Base-by-base conservation (phyloP, 1,140 invertebrate genomes). In the Calycopis cecrops region DNA sequence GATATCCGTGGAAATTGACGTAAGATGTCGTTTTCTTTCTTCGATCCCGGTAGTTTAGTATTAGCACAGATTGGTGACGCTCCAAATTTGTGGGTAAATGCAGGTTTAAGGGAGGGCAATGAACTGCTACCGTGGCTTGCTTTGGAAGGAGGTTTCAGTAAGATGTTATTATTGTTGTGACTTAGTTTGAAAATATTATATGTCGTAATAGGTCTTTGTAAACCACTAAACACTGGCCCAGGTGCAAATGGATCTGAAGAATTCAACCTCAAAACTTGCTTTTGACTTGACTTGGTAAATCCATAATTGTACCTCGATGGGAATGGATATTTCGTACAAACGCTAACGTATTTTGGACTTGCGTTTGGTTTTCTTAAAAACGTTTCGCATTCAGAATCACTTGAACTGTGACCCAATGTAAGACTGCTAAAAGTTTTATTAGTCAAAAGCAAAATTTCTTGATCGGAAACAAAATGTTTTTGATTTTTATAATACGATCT, bases 381-480 rank as follows among this genome's bases (percentile, higher is more conserved):
- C 37, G 63, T 78, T 44, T 87, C 84, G 67, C 84, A 85, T 63
- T 88, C 86, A 8, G 86, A 88, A 57, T 88, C 87, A 62, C 86
- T 88, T 21, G 84, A 85, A 72, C 76, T 85, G 54, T 87, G 79
- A 14, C 87, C 86, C 50, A 88, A 66, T 35, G 77, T 88, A 34
- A 88, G 71, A 59, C 81, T 83, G 42, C 76, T 88, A 51, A 88
- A 86, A 42, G 87, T 88, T 80, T 88, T 88, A 60, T 88, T 88
- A 16, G 83, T 79, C 40, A 88, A 64, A 38, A 86, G 55, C 48
- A 85, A 51, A 57, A 88, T 88, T 66, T 88, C 87, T 73, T 88
- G 86, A 63, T 88, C 87, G 18, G 87, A 88, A 17, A 88, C 85
- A 71, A 88, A 88, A 79, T 89, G 69, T 74, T 90, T 76, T 74